A percentile compares a stretch with the other conserved stretches of the same genome.
Conservation (phyloP, 2,797 vertebrate species). For the Gymnothorax reevesii region DNA sequence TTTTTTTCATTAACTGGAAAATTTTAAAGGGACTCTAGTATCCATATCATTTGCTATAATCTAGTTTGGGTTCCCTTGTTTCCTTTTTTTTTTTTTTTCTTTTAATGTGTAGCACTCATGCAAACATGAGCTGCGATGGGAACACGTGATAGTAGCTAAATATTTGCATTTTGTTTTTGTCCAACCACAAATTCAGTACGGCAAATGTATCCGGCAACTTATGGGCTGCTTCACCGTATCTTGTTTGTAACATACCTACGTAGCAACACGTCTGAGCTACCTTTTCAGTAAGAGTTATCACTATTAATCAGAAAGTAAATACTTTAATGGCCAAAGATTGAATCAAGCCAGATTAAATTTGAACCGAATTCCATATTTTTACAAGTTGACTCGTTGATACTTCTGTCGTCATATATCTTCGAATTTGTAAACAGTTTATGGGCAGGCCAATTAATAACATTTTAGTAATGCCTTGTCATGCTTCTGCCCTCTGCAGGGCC, state of each 20-base stretch:
- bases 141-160: background rate
- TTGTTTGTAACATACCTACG: background rate
- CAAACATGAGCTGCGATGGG: background rate
- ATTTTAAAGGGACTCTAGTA: too few species aligned
- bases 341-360: background rate
- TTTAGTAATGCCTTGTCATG: background rate
- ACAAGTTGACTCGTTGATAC: background rate
- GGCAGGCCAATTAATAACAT: background rate
- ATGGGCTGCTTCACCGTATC: slow-evolving; percentile 26
- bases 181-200: background rate
- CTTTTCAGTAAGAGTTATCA: background rate
- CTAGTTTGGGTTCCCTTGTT: background rate
- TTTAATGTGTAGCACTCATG: background rate
- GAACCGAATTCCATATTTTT: too few species aligned
- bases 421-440: background rate
- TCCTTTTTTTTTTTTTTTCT: background rate
- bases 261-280: background rate
- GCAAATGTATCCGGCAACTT: slow-evolving; percentile 45
- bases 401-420: background rate
- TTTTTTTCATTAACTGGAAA: too few species aligned
- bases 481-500: background rate
- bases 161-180: background rate
- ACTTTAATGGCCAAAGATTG: background rate
- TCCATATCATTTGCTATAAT: too few species aligned
- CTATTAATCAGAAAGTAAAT: background rate